Conservation (phyloP, 2,797 vertebrate species). For the Galago senegalensis region DNA sequence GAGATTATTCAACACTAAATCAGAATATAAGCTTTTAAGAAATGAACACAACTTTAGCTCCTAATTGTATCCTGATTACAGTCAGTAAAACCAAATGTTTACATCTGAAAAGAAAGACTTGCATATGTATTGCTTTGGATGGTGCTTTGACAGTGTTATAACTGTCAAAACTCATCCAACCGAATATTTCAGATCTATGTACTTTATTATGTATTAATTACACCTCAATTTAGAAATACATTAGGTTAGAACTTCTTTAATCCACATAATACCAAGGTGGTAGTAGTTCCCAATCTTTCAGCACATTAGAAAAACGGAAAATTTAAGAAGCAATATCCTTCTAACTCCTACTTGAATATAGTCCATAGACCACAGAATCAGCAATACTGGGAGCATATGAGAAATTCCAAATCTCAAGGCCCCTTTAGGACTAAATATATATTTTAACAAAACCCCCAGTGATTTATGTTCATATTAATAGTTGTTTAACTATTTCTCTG, state of each 20-base stretch:
- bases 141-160: not conserved
- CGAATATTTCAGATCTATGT: slow-evolving; percentile 39
- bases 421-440: not conserved
- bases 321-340: not conserved
- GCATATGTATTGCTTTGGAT: not conserved
- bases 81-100: slow-evolving; percentile 1
- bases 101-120: slow-evolving; percentile 11
- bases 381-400: not conserved
- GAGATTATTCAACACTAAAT: slow-evolving; percentile 33
- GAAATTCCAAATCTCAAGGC: not conserved
- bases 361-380: not conserved
- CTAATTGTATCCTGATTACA: slow-evolving; percentile 3
- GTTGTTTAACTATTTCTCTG: not conserved
- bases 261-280: not conserved
- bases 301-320: not conserved
- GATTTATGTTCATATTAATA: not conserved
- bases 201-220: slow-evolving; percentile 21
- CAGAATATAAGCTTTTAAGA: slow-evolving; percentile 10
- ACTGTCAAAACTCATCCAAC: slow-evolving; percentile 16
- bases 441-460: slow-evolving; percentile 11
- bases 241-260: not conserved
- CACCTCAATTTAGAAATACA: not conserved
- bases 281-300: not conserved
- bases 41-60: slow-evolving; percentile 1
- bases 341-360: not conserved